Conservation (phyloP, 2,888 invertebrate species). For the Minunthozetes semirufus region DNA sequence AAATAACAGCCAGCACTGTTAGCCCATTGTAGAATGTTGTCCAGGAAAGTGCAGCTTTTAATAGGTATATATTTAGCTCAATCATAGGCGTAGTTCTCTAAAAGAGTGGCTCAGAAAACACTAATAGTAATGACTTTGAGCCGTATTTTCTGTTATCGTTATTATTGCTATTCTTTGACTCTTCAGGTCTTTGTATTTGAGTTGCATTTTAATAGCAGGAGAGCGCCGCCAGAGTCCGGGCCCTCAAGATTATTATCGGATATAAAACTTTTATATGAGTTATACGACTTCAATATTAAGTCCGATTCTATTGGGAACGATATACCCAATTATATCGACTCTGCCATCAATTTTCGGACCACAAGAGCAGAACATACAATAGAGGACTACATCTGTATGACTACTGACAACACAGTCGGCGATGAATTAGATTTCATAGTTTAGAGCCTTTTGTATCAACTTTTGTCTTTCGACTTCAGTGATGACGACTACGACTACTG, state of each 20-base stretch:
- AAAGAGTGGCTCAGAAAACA: neutral
- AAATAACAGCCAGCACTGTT: neutral
- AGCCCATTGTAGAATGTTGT: neutral
- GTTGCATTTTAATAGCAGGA: slow-evolving; percentile 5
- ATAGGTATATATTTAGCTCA: neutral
- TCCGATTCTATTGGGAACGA: neutral
- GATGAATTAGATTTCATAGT: neutral
- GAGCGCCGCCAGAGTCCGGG: neutral
- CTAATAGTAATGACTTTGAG: neutral
- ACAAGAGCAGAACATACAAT: neutral
- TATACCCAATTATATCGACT: neutral
- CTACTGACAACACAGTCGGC: neutral
- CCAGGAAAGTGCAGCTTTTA: neutral
- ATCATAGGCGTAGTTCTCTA: neutral
- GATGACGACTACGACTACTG: neutral
- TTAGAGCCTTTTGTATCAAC: no score
- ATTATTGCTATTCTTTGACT: neutral
- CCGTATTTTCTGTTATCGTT: neutral
- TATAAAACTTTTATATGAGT: neutral
- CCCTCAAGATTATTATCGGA: slow-evolving; percentile 9
- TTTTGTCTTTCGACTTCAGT: neutral
- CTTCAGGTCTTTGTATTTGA: neutral
- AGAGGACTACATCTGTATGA: slow-evolving; percentile 1
- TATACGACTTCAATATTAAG: neutral
- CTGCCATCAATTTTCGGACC: neutral